These are phyloP conservation scores for Temnothorax rugatulus DNA, from an alignment of 2,888 invertebrate genomes.

Conservation along the genomic window DNA sequence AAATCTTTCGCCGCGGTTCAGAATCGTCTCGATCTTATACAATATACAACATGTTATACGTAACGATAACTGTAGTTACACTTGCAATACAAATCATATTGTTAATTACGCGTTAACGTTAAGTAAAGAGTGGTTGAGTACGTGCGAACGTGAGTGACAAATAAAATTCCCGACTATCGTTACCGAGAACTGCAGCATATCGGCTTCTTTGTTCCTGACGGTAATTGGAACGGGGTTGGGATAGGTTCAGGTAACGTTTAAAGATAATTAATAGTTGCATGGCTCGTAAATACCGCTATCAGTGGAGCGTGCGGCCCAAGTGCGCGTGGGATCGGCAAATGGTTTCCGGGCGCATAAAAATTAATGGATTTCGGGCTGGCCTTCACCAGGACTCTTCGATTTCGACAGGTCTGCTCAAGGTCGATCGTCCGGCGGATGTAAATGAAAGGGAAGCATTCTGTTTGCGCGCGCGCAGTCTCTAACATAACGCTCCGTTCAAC, in stretches of 20 bases:
- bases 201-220: conserved; percentile 63
- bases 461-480: conserved; percentile 11
- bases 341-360: conserved; percentile 79
- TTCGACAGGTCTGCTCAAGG: conserved; percentile 59
- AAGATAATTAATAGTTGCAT: conserved; percentile 81
- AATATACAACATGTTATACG: not conserved
- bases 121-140: not conserved
- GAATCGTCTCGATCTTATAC: not conserved
- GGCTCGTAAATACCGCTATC: conserved; percentile 78
- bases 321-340: conserved; percentile 73
- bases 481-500: conserved; percentile 1
- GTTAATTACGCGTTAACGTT: not conserved
- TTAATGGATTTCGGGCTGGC: conserved; percentile 78
- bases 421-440: conserved; percentile 43
- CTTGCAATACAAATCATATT: not conserved
- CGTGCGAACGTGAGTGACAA: not conserved
- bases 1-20: not conserved
- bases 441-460: conserved; percentile 51
- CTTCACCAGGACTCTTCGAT: conserved; percentile 62
- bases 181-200: conserved; percentile 44
- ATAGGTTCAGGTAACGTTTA: conserved; percentile 78
- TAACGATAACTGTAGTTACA: not conserved
- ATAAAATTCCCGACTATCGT: not conserved
- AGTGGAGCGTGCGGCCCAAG: conserved; percentile 77
- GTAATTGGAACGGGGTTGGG: conserved; percentile 72